Conservation (phyloP, 2,113 vertebrate genomes). For the Callopanchax toddi region DNA sequence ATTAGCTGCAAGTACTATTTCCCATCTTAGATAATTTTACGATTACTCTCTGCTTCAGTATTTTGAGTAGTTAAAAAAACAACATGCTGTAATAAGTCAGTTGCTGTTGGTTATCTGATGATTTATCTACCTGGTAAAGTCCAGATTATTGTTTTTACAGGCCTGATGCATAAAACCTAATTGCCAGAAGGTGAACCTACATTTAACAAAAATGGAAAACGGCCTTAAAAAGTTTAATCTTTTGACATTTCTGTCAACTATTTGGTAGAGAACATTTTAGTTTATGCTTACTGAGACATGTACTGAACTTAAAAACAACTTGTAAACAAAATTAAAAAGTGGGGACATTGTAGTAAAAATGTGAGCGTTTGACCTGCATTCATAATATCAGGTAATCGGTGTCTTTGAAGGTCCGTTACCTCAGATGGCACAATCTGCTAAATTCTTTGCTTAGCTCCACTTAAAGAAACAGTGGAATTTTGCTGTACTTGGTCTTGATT, state of each 20-base stretch:
- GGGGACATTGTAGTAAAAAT: too few relatives aligned
- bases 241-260: too few relatives aligned
- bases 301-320: too few relatives aligned
- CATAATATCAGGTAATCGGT: constrained; percentile 32
- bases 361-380: constrained; percentile 4
- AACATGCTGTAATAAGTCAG: background rate
- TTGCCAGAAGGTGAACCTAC: too few relatives aligned
- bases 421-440: constrained; percentile 2
- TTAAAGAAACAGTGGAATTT: constrained; percentile 31
- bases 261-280: too few relatives aligned
- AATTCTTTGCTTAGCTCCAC: constrained; percentile 5
- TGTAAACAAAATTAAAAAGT: too few relatives aligned
- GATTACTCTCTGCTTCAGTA: too few relatives aligned
- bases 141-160: background rate
- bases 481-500: constrained; percentile 30
- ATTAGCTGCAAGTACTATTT: background rate
- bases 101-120: background rate
- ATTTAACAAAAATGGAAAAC: too few relatives aligned
- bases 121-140: background rate
- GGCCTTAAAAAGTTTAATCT: too few relatives aligned
- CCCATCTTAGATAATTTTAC: too few relatives aligned
- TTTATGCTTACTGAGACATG: too few relatives aligned
- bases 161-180: background rate
- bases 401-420: constrained; percentile 36
- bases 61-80: too few relatives aligned